A percentile compares a stretch with the other conserved stretches of the same genome.
phyloP scores from a whole-genome alignment of 1,140 invertebrate species.

The Mizuhopecten yessoensis region DNA sequence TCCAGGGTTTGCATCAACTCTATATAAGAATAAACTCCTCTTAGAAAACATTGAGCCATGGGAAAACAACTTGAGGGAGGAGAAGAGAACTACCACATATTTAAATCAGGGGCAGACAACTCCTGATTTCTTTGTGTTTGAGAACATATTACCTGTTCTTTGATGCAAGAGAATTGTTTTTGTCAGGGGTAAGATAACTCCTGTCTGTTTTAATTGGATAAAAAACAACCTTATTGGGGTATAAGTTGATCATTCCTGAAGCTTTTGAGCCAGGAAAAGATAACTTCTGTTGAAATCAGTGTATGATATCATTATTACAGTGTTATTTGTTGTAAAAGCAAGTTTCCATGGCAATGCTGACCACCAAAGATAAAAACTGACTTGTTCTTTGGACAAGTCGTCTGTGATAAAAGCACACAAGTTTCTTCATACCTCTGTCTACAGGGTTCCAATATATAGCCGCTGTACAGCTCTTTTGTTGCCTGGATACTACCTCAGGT shows the following conservation, averaged over 20 bases:
- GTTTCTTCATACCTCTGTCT: neutral
- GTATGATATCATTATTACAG: neutral
- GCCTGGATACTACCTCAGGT: conserved; percentile 36
- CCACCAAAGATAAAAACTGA: neutral
- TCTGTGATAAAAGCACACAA: neutral
- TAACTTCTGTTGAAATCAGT: conserved; percentile 1
- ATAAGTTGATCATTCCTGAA: neutral
- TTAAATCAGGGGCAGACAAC: too few relatives aligned
- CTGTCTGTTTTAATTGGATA: neutral
- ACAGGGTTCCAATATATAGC: conserved; percentile 21
- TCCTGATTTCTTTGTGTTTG: neutral
- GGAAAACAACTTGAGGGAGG: neutral
- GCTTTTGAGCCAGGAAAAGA: conserved; percentile 16
- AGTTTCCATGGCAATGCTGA: conserved; percentile 29
- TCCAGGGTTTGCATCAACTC: neutral
- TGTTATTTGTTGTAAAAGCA: conserved; percentile 14
- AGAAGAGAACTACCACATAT: too few relatives aligned
- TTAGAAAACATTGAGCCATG: too few relatives aligned
- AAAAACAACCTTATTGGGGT: neutral
- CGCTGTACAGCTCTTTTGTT: neutral
- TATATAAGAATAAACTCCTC: too few relatives aligned
- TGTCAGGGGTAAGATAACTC: neutral
- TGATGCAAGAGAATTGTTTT: neutral
- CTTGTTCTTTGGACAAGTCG: neutral
- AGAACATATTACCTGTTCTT: neutral